These are phyloP conservation scores for Pomacea maculata DNA, from an alignment of 1,140 invertebrate genomes.

Conservation along the genomic window DNA sequence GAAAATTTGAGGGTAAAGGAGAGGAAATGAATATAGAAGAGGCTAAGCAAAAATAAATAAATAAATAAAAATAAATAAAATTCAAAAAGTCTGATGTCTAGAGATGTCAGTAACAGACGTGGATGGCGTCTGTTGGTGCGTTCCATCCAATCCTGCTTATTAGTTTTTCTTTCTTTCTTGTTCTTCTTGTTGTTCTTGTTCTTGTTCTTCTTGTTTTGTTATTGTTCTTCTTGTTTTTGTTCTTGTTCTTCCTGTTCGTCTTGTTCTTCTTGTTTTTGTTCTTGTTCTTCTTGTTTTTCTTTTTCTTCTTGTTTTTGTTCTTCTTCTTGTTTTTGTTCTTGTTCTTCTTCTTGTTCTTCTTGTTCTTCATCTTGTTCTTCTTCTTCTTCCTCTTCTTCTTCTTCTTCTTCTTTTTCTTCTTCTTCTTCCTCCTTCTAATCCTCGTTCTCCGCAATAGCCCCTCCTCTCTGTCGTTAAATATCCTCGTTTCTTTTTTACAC, in stretches of 20 bases:
- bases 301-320: not conserved
- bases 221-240: not conserved
- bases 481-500: not conserved
- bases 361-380: not conserved
- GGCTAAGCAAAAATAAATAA: no score
- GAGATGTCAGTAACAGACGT: no score
- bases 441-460: no score
- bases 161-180: no score
- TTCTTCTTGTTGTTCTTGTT: no score
- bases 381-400: not conserved
- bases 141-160: no score
- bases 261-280: slow-evolving; percentile 10
- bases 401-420: not conserved
- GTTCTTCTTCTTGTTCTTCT: not conserved
- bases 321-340: not conserved
- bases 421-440: not conserved
- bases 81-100: no score
- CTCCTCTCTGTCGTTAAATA: not conserved
- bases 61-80: no score
- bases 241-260: not conserved
- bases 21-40: no score
- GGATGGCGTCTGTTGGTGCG: no score
- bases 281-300: slow-evolving; percentile 6
- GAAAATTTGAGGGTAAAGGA: no score
- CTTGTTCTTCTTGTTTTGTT: no score